Base-by-base conservation (phyloP, 2,888 invertebrate genomes). In the Macaria liturata region DNA sequence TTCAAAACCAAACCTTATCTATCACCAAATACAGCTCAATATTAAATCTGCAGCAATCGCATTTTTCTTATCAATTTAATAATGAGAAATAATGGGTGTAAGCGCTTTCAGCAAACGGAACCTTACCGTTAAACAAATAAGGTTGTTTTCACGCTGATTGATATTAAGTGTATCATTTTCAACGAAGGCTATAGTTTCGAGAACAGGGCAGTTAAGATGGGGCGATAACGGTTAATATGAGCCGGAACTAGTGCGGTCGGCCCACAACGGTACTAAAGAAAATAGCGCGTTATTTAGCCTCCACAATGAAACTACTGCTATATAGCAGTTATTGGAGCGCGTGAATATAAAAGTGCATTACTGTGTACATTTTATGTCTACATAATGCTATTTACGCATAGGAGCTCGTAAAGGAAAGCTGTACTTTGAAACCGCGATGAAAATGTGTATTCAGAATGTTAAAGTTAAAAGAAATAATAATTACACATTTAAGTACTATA, bases 191-290 rank as follows among this genome's bases (percentile, higher is more conserved):
- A 78, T 84, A 89, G 88, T 89, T 91, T 91, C 80, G 81, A 91
- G 88, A 86, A 86, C 83, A 77, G 76, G 83, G 88, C 76, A 86
- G 91, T 91, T 91, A 87, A 91, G 91, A 91, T 91, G 77, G 79
- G 64, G 66, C 87, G 91, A 91, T 91, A 91, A 86, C 80, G 69
- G 81, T 90, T 91, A 90, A 91, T 91, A 91, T 84, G 87, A 90
- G 89, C 83, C 91, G 91, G 91, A 90, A 91, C 82, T 76, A 67
- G 50, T 43, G 67, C 74, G 76, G 76, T 71, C 71, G 78, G 75
- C 78, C 75, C 76, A 70, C 78, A 72, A 70, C 75, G 71, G 74
- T 68, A 74, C 76, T 78, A 75, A 79, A 72, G 81, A 83, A 87
- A 85, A 86, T 82, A 78, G 78, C 76, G 78, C 80, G 83, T 85